Base-by-base conservation (phyloP, 1,140 invertebrate genomes). In the Eriocheir sinensis region DNA sequence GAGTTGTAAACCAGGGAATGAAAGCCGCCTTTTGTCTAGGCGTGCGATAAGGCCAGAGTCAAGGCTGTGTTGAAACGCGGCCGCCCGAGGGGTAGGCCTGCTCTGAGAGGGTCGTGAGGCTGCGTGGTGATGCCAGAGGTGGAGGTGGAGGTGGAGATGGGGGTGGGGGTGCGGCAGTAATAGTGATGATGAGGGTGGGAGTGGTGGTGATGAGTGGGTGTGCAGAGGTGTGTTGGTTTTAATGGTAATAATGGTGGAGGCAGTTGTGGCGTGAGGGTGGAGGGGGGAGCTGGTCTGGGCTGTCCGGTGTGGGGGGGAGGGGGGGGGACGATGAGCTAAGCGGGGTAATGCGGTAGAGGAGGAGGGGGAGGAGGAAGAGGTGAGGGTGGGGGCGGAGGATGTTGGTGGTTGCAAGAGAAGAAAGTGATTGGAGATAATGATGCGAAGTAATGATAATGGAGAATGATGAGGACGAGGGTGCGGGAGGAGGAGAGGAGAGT, bases 21-120 rank as follows among this genome's bases (percentile, higher is more conserved):
- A n/a, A 21, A 72, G 6, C 60, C 60, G n/a, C 27, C 21, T 72
- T 72, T 21, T 72, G 60, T 72, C 60, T 72, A 4, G 60, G 30
- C 27, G 83, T 40, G 32, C 36, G 91, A 81, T 92, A 32, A 92
- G 83, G 91, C 80, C 91, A 92, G 40, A 92, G 91, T 85, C 91
- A 92, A 41, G n/a, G 12, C 6, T 21, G 15, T 79, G 44, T 40
- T 79, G 38, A 79, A 44, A 92, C 91, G 34, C 36, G 79, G n/a
- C 34, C 32, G 91, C 80, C 80, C 83, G 12, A 41, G 79, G 79
- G 53, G 91, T 92, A 92, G 91, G 91, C 91, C 91, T 92, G 79
- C 80, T 81, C 32, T 60, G 15, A 21, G 44, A 53, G 17, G 89
- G 89, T 72, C 88, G 88, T 21, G 36, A 44, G 36, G 4, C 36